Evolutionary conservation across 1,140 invertebrate species (phyloP).

Genomic region (Bombus polaris): DNA sequence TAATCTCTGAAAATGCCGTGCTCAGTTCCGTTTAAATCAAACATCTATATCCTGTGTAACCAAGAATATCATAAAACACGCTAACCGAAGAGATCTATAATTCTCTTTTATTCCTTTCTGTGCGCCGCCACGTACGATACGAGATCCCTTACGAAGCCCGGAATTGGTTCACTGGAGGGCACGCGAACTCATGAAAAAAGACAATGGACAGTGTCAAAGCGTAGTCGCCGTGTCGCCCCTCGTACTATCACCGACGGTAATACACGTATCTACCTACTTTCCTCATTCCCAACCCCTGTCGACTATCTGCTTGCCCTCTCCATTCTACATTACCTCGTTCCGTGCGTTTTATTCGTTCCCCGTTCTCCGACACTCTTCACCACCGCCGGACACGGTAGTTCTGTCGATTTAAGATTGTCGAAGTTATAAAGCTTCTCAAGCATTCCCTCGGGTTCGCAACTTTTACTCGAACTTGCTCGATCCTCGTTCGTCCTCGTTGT

Average conservation of each 20-base stretch:
- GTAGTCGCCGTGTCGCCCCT: constrained; percentile 26
- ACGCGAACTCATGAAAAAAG: constrained; percentile 44
- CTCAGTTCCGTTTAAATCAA: neutral
- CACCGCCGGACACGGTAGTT: constrained; percentile 58
- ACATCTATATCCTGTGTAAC: neutral
- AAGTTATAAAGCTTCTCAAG: constrained; percentile 72
- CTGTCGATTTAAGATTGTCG: constrained; percentile 71
- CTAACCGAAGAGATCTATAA: neutral
- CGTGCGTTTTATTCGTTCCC: constrained; percentile 30
- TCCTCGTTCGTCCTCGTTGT: constrained; percentile 31
- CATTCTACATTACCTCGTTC: constrained; percentile 4
- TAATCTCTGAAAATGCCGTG: neutral
- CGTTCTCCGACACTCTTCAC: constrained; percentile 30
- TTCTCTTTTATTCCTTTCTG: neutral
- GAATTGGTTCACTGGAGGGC: constrained; percentile 10
- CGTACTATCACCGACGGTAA: constrained; percentile 39
- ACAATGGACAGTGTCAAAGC: constrained; percentile 53
- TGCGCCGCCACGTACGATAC: neutral
- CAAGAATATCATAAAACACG: neutral
- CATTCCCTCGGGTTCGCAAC: constrained; percentile 67
- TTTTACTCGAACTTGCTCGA: constrained; percentile 56
- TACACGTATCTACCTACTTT: constrained; percentile 58
- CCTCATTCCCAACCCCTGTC: constrained; percentile 11
- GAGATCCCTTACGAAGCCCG: neutral
- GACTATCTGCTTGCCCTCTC: constrained; percentile 30